Conservation (phyloP, 2,797 vertebrate species). For the Spondyliosoma cantharus region DNA sequence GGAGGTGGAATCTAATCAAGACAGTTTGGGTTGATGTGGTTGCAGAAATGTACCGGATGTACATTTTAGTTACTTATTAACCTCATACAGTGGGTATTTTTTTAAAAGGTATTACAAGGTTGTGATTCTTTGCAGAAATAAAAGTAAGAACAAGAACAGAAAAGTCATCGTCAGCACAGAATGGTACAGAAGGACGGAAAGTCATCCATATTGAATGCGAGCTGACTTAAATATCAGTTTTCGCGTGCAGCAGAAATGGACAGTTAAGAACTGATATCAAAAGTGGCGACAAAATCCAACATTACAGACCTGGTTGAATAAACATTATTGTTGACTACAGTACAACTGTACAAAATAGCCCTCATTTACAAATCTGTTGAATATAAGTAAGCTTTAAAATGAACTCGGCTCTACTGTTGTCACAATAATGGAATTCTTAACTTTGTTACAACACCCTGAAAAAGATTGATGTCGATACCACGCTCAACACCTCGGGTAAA, state of each 20-base stretch:
- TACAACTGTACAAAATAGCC: conserved; percentile 35
- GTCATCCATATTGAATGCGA: background rate
- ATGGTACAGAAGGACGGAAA: background rate
- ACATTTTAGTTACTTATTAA: background rate
- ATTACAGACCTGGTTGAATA: background rate
- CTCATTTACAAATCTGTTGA: background rate
- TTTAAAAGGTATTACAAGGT: background rate
- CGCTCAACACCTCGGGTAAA: no score
- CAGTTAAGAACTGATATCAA: background rate
- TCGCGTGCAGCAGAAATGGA: background rate
- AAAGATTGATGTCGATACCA: no score
- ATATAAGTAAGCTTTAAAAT: background rate
- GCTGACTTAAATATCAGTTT: background rate
- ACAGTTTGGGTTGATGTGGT: background rate
- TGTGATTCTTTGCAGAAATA: background rate
- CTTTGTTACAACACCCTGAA: no score
- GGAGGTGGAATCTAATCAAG: background rate
- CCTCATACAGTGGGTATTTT: background rate
- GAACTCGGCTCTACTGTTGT: background rate
- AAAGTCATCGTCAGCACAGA: background rate
- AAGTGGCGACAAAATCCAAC: background rate
- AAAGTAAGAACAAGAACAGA: background rate
- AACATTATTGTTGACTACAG: conserved; percentile 11
- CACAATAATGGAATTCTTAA: no score
- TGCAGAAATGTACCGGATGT: conserved; percentile 4